Evolutionary conservation across 92 coral and sea anemone genomes (phyloP).

Genomic region (Phenganax stokvisi): DNA sequence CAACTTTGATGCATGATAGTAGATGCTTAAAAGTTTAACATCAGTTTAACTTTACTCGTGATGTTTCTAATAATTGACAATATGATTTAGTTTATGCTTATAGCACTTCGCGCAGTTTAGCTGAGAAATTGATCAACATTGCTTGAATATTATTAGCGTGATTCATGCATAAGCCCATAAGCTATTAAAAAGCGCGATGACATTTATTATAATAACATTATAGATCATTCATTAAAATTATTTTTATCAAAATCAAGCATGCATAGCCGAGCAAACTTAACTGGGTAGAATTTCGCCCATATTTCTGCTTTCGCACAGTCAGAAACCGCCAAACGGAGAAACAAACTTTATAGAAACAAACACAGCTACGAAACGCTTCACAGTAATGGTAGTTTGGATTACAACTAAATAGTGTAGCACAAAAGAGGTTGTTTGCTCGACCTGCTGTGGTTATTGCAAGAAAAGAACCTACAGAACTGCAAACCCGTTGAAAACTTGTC

Average conservation of each 20-base stretch:
- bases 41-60: not conserved
- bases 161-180: not conserved
- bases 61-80: not conserved
- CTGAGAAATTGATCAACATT: not conserved
- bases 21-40: no score
- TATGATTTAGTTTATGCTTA: not conserved
- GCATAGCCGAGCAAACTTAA: conserved; percentile 30
- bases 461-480: conserved; percentile 81
- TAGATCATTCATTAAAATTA: not conserved
- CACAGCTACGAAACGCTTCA: not conserved
- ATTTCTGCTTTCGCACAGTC: not conserved
- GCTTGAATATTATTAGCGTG: not conserved
- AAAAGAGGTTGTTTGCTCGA: not conserved
- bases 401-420: not conserved
- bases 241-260: not conserved
- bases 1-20: no score
- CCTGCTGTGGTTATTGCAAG: conserved; percentile 48
- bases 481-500: conserved; percentile 73
- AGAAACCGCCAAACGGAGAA: not conserved
- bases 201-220: not conserved
- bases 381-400: not conserved
- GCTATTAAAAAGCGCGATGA: not conserved
- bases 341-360: not conserved
- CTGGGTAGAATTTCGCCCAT: not conserved
- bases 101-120: not conserved